phyloP scores from a whole-genome alignment of 2,888 invertebrate species.

The Drosophila nigritarsus region DNA sequence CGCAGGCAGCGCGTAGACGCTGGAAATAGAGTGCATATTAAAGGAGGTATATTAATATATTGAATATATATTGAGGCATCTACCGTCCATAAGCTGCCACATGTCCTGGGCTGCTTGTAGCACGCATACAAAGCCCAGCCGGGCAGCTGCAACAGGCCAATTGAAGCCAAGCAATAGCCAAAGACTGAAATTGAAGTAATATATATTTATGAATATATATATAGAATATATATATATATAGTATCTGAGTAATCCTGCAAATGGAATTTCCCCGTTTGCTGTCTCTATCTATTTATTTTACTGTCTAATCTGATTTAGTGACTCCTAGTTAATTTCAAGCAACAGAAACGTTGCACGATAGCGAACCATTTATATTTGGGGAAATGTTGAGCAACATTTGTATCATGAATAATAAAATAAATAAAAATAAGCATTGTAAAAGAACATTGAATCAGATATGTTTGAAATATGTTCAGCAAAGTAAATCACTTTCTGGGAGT shows the following conservation, averaged over 20 bases:
- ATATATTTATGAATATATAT: background rate
- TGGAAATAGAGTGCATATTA: conserved; percentile 22
- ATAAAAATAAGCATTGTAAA: background rate
- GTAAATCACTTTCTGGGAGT: background rate
- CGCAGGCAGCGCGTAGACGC: conserved; percentile 75
- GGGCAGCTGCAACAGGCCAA: conserved; percentile 86
- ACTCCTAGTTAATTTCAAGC: background rate
- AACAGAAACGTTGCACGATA: background rate
- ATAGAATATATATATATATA: background rate
- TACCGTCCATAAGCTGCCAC: conserved; percentile 61
- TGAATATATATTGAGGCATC: background rate
- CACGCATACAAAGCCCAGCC: conserved; percentile 82
- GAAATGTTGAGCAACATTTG: background rate
- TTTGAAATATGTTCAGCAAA: background rate
- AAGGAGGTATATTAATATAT: background rate
- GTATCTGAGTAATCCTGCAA: background rate
- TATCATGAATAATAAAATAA: background rate
- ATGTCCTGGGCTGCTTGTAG: conserved; percentile 62
- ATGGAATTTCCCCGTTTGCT: background rate
- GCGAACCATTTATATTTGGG: conserved; percentile 8
- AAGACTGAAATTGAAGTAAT: conserved; percentile 64
- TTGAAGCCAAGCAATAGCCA: conserved; percentile 85
- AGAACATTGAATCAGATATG: background rate
- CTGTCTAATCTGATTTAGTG: background rate
- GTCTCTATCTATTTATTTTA: background rate